These are phyloP conservation scores for Morpho deidamia DNA, from an alignment of 2,888 invertebrate genomes.

Conservation along the genomic window DNA sequence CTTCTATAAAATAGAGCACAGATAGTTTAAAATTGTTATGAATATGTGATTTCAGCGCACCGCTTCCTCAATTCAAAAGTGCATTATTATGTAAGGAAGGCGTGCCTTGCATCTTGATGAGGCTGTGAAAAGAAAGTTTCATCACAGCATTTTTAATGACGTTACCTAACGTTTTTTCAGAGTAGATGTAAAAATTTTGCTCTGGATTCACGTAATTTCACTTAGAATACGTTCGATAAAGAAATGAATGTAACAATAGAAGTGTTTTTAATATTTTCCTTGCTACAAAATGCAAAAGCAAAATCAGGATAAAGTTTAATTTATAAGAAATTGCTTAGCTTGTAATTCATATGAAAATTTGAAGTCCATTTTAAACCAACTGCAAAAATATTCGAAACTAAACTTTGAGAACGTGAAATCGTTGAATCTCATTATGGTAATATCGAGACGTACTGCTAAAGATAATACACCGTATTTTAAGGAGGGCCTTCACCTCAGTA, in stretches of 20 bases:
- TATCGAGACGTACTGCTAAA: neutral
- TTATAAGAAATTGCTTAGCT: too few species aligned
- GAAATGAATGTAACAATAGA: too few species aligned
- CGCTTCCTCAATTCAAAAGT: constrained; percentile 4
- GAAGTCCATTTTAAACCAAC: too few species aligned
- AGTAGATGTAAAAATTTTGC: neutral
- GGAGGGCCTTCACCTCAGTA: neutral
- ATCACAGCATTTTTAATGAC: constrained; percentile 6
- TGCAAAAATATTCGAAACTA: too few species aligned
- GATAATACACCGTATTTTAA: constrained; percentile 1
- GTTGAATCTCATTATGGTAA: constrained; percentile 8
- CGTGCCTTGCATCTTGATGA: constrained; percentile 16
- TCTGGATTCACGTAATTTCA: too few species aligned
- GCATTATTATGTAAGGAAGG: constrained; percentile 9
- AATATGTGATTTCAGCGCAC: constrained; percentile 7
- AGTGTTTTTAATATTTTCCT: too few species aligned
- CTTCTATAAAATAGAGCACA: neutral
- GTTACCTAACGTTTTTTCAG: neutral
- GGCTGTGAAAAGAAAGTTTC: constrained; percentile 6
- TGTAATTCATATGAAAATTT: too few species aligned
- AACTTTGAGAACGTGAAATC: neutral
- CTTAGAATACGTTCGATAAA: too few species aligned
- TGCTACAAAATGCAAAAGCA: too few species aligned
- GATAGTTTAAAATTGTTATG: constrained; percentile 3
- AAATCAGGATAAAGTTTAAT: too few species aligned